Base-by-base conservation (phyloP, 2,797 vertebrate genomes). In the Pseudopleuronectes americanus region DNA sequence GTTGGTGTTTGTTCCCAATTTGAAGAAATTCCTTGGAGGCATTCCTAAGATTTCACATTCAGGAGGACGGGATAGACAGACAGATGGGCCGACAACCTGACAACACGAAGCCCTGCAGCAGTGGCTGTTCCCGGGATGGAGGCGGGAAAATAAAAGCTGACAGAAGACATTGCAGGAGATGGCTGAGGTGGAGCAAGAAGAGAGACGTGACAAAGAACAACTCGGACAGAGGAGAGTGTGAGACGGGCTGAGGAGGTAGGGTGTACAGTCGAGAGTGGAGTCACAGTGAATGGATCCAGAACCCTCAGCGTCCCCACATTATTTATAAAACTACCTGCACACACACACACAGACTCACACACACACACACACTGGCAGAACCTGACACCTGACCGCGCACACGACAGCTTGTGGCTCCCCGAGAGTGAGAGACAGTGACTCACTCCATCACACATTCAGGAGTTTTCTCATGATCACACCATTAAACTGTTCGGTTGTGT, bases 61-160 rank as follows among this genome's bases (percentile, higher is more conserved):
- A 51, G n/a, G n/a, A 6, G 23, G 26, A 33, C 0, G 3, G 28
- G 26, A 56, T 16, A 24, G 17, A 55, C 12, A 14, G 26, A 28
- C 52, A 53, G 51, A 54, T 54, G 52, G 52, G 26, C 52, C 7
- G 24, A 28, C 51, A 24, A 17, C 52, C 52, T 19, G 52, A 54
- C 26, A 54, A 54, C 24, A 8, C 1, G 3, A n/a, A n/a, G n/a
- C 19, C 26, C 54, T 33, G 26, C 28, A 26, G 54, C 28, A 28
- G 8, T 33, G 16, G 28, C 54, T 33, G 14, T 54, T 54, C 52
- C 23, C 23, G 14, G 16, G 16, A 8, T 1, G 14, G 16, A 33
- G 51, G 12, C n/a, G n/a, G 56, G 47, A 62, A 77, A 74, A 79
- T 74, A 36, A 83, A 71, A 24, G 28, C 66, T 76, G 76, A 71